Evolutionary conservation across 2,888 invertebrate genomes (phyloP), one percentile per base, ranked within the genome.

Genomic region (Ariolimax columbianus): DNA sequence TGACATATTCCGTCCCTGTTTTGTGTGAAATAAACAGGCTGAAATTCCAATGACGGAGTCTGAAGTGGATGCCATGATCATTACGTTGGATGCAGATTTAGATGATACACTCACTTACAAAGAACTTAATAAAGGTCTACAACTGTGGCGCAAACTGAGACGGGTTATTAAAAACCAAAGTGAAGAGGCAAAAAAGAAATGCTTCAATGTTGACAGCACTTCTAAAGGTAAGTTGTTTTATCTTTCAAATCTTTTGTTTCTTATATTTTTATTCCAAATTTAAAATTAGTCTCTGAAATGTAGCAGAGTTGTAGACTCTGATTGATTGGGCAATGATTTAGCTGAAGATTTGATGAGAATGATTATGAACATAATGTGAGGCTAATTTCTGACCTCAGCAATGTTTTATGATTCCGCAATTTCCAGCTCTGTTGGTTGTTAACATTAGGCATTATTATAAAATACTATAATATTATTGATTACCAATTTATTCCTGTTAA

Each of bases 11-110:
- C 3, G 2, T 19, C 38, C 63, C n/a, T 30, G 19, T 68, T 68
- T 43, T 43, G 17, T 38, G 3, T 73, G 43, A 73, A 73, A 14
- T 73, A 43, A 73, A 73, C 89, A 94, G 93, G 89, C 89, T 72
- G 89, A 90, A 40, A 91, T 93, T 47, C 92, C 92, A 4, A 89
- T 93, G 43, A 91, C 91, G 1, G 89, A 90, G 26, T 89, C 89
- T 9, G 87, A 92, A 59, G 86, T 93, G 82, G 93, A 93, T 78
- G 93, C 93, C 82, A 87, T 94, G 88, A 89, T 94, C 78, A 87
- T 92, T 26, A 87, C 91, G 6, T 89, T 94, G 40, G 93, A 93
- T 87, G 89, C 88, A 75, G 91, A 93, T 85, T 86, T 92, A 47
- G 91, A 91, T 87, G 91, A 93, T 59, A 89, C 90, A 77, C 87